Evolutionary conservation across 2,888 invertebrate species (phyloP).

Genomic region (Argyresthia goedartella): DNA sequence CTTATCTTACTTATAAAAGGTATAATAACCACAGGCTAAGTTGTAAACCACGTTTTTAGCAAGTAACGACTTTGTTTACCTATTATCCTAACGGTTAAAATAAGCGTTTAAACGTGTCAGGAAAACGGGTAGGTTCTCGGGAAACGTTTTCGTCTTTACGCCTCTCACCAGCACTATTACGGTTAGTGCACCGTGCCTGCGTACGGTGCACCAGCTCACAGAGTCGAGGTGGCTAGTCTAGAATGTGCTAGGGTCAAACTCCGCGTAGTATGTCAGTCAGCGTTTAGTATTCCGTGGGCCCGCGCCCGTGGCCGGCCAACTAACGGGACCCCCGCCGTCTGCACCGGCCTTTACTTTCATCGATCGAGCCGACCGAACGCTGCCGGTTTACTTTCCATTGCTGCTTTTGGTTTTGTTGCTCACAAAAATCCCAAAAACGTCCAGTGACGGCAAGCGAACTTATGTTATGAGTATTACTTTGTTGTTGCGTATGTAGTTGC

Average conservation of each 20-base stretch:
- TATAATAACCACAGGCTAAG: not conserved
- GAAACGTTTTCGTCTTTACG: not conserved
- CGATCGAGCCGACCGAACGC: slow-evolving; percentile 50
- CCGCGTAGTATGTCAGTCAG: slow-evolving; percentile 71
- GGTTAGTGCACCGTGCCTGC: slow-evolving; percentile 1
- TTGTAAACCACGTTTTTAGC: not conserved
- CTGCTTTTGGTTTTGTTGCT: slow-evolving; percentile 44
- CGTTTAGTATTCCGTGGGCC: slow-evolving; percentile 66
- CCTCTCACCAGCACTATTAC: not conserved
- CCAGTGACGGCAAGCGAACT: not conserved
- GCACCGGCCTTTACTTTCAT: slow-evolving; percentile 68
- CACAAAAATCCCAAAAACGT: slow-evolving; percentile 1
- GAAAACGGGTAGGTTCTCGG: not conserved
- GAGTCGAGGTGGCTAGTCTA: slow-evolving; percentile 45
- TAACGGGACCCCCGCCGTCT: slow-evolving; percentile 56
- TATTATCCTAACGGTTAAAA: not conserved
- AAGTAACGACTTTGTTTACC: not conserved
- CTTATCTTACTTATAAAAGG: not conserved
- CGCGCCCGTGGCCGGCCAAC: slow-evolving; percentile 46
- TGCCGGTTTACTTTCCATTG: slow-evolving; percentile 68
- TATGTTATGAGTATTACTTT: not conserved
- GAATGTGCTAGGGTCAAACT: slow-evolving; percentile 70
- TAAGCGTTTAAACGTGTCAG: not conserved
- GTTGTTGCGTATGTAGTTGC: not conserved
- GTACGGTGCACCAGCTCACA: not conserved